These are phyloP conservation scores for Psilopsiagon aurifrons DNA, from an alignment of 2,113 vertebrate genomes.

Conservation along the genomic window DNA sequence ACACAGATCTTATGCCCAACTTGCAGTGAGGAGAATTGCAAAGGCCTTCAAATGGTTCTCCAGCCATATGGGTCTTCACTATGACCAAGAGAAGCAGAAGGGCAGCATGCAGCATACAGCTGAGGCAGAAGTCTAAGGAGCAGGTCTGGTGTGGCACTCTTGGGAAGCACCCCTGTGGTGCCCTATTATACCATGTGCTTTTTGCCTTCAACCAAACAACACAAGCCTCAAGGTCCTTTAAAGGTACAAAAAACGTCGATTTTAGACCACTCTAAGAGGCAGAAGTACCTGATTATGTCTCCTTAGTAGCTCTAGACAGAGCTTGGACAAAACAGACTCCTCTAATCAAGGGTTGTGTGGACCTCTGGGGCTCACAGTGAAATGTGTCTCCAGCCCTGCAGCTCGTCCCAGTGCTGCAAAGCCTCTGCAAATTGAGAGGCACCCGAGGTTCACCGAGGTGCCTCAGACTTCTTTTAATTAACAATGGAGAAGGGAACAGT, in stretches of 20 bases:
- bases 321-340: neutral
- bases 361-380: neutral
- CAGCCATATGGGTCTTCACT: accelerated
- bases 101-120: accelerated
- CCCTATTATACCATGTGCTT: neutral
- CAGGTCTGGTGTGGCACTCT: neutral
- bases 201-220: neutral
- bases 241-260: neutral
- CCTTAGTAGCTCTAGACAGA: neutral
- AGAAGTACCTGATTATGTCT: neutral
- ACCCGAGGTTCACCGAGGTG: slow-evolving; percentile 6
- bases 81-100: neutral
- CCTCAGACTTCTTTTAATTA: slow-evolving; percentile 27
- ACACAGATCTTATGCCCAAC: neutral
- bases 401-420: neutral
- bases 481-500: neutral
- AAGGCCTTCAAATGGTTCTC: neutral
- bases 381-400: neutral
- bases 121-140: neutral
- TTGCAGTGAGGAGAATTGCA: neutral
- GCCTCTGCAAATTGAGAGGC: slow-evolving; percentile 2
- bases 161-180: neutral
- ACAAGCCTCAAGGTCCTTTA: neutral
- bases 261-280: neutral
- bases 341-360: neutral